Evolutionary conservation across 2,113 vertebrate genomes (phyloP).

Genomic region (Apistogramma diplotaenia): DNA sequence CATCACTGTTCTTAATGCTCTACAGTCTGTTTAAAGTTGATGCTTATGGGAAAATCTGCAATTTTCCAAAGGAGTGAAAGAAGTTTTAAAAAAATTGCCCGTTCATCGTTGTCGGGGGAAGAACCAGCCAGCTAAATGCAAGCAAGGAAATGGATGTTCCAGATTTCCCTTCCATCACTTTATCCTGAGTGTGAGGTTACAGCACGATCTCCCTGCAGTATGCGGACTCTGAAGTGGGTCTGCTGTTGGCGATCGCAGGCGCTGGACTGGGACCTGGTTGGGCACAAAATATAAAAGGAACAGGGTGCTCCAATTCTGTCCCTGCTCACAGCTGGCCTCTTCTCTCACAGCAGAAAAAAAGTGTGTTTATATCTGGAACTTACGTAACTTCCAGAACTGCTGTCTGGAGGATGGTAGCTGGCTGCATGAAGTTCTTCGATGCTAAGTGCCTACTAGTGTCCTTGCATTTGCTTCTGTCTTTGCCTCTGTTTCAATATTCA

Average conservation of each 20-base stretch:
- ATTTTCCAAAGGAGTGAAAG: neutral
- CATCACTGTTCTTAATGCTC: neutral
- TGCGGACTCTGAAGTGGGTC: constrained; percentile 46
- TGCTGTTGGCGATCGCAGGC: constrained; percentile 40
- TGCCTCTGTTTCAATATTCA: constrained; percentile 8
- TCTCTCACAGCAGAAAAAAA: constrained; percentile 43
- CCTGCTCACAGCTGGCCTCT: constrained; percentile 66
- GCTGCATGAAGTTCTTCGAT: constrained; percentile 21
- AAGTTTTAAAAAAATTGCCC: constrained; percentile 3
- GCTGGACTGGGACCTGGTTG: constrained; percentile 46
- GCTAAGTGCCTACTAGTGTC: constrained; percentile 23
- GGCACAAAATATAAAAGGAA: constrained; percentile 65
- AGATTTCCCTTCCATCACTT: constrained; percentile 35
- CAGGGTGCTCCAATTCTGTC: constrained; percentile 79
- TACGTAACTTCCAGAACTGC: constrained; percentile 55
- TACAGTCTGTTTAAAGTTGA: neutral
- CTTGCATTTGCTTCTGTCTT: constrained; percentile 10
- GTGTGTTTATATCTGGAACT: constrained; percentile 65
- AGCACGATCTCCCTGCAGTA: constrained; percentile 27
- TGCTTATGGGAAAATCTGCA: neutral
- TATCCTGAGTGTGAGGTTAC: constrained; percentile 34
- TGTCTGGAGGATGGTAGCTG: constrained; percentile 42
- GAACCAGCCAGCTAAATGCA: neutral
- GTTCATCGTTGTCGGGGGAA: neutral
- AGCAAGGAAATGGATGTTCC: constrained; percentile 28